Conservation (phyloP, 2,797 vertebrate genomes). For the Ctenosaura bakeri region DNA sequence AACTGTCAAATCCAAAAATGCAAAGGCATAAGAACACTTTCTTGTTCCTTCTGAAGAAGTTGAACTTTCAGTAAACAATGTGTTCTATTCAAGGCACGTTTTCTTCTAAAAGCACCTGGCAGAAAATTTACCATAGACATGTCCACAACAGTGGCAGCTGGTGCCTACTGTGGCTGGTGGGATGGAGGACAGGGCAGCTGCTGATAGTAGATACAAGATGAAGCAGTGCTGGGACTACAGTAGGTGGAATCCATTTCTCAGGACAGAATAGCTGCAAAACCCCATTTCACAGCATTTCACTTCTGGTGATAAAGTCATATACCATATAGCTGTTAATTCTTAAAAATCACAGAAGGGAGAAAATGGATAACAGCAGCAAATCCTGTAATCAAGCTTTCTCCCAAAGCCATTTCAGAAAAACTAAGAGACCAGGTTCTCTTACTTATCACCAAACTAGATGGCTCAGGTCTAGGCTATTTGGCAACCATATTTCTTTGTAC, state of each 20-base stretch:
- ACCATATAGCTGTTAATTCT: not conserved
- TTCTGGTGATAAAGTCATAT: not conserved
- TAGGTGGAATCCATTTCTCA: not conserved
- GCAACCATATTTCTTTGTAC: no score
- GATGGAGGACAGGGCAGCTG: not conserved
- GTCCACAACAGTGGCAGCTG: not conserved
- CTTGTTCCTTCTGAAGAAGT: conserved; percentile 13
- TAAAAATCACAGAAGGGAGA: not conserved
- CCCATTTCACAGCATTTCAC: not conserved
- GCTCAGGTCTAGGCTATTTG: no score
- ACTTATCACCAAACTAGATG: no score
- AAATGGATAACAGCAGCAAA: not conserved
- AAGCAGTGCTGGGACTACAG: not conserved
- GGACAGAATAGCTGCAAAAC: not conserved
- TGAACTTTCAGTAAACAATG: conserved; percentile 1
- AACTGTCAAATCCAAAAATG: not conserved
- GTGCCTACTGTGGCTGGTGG: not conserved
- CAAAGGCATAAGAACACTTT: not conserved
- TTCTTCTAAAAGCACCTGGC: not conserved
- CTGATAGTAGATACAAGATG: not conserved
- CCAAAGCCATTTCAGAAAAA: not conserved
- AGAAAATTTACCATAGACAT: not conserved
- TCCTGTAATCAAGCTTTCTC: not conserved
- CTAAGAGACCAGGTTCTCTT: not conserved
- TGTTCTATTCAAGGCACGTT: not conserved